Evolutionary conservation across 2,113 vertebrate genomes (phyloP).

Genomic region (Trogon surrucura): DNA sequence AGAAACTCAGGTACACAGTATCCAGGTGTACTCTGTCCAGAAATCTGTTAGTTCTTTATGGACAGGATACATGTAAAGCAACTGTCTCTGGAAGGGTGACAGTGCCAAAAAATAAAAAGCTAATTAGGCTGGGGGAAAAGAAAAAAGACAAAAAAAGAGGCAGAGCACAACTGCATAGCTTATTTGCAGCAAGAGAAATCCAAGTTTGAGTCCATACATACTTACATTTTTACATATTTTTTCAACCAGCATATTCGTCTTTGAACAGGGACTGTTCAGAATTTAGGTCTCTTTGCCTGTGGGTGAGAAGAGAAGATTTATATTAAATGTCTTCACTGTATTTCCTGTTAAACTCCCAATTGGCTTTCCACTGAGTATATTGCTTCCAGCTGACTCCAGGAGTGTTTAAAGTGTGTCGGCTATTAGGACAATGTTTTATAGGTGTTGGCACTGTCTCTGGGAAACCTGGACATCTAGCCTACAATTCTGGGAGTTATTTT

Average conservation of each 20-base stretch:
- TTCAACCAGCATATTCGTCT: neutral
- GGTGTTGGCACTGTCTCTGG: neutral
- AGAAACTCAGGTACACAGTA: neutral
- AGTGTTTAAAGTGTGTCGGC: neutral
- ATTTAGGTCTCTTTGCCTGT: neutral
- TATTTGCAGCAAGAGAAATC: neutral
- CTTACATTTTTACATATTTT: neutral
- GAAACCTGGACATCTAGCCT: neutral
- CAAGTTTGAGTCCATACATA: neutral
- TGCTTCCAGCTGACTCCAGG: neutral
- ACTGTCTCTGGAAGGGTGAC: too few species aligned
- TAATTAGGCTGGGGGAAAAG: neutral
- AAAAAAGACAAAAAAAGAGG: too few species aligned
- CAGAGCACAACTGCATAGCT: neutral
- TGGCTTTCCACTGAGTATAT: neutral
- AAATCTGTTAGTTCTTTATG: neutral
- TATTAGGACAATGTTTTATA: neutral
- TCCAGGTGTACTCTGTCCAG: neutral
- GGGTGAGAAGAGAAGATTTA: neutral
- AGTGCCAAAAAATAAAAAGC: neutral
- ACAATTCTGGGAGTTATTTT: neutral
- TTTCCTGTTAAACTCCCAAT: neutral
- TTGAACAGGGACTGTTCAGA: neutral
- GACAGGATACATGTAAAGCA: neutral
- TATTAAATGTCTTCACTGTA: neutral